phyloP scores from a whole-genome alignment of 2,888 invertebrate genomes.

The Boloria selene region DNA sequence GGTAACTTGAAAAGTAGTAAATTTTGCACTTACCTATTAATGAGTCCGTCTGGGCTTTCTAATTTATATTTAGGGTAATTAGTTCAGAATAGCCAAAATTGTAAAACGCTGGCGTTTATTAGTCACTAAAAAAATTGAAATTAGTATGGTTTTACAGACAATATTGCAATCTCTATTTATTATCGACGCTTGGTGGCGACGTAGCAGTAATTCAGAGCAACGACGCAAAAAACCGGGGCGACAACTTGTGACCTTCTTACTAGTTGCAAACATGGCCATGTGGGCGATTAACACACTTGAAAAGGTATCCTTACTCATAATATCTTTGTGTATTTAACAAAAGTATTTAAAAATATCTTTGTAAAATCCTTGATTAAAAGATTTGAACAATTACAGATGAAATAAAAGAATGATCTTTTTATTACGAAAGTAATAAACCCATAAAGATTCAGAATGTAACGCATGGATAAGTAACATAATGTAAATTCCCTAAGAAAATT shows the following conservation, averaged over 20 bases:
- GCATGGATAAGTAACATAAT: not conserved
- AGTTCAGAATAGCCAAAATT: no score
- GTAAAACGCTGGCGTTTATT: no score
- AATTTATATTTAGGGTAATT: no score
- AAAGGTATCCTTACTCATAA: conserved; percentile 54
- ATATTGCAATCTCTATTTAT: conserved; percentile 91
- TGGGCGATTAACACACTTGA: conserved; percentile 94
- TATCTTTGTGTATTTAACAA: not conserved
- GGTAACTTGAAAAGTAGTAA: no score
- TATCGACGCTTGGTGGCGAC: conserved; percentile 87
- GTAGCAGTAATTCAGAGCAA: conserved; percentile 87
- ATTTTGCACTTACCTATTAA: no score
- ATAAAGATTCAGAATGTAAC: not conserved
- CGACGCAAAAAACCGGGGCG: conserved; percentile 90
- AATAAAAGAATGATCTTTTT: not conserved
- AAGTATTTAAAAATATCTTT: conserved; percentile 1
- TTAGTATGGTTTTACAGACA: conserved; percentile 70
- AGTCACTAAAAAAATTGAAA: no score
- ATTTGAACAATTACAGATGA: not conserved
- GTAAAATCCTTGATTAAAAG: conserved; percentile 4
- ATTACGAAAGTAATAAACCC: conserved; percentile 1
- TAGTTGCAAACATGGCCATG: conserved; percentile 91
- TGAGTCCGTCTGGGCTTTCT: no score
- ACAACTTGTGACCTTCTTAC: conserved; percentile 91
- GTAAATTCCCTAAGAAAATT: no score